phyloP scores from a whole-genome alignment of 2,888 invertebrate species.

The Ennomos erosarius region DNA sequence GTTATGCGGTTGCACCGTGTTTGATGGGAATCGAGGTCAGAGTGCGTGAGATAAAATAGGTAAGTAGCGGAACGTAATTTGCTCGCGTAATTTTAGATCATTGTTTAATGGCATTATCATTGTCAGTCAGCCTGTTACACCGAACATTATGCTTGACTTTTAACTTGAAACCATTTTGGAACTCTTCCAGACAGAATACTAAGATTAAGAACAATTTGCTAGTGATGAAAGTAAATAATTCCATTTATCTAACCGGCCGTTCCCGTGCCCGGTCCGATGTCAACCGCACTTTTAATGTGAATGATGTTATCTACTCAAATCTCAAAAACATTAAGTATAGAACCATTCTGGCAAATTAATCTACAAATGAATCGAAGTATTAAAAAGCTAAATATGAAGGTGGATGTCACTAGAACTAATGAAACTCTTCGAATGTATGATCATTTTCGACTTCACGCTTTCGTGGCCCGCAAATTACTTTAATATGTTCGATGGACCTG shows the following conservation, averaged over 20 bases:
- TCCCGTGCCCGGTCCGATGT: too few relatives aligned
- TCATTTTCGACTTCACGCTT: conserved; percentile 63
- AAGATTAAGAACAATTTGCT: too few relatives aligned
- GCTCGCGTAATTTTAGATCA: conserved; percentile 5
- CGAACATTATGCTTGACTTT: background rate
- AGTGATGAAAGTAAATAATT: too few relatives aligned
- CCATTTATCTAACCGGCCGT: too few relatives aligned
- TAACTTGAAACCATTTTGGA: too few relatives aligned
- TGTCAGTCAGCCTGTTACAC: background rate
- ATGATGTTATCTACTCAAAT: too few relatives aligned
- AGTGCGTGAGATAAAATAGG: conserved; percentile 52
- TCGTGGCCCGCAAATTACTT: conserved; percentile 45
- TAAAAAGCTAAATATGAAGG: conserved; percentile 36
- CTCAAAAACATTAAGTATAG: too few relatives aligned
- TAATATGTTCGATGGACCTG: conserved; percentile 22
- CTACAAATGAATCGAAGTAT: conserved; percentile 6
- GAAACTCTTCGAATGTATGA: conserved; percentile 45
- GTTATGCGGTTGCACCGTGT: conserved; percentile 49
- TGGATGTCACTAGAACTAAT: conserved; percentile 62
- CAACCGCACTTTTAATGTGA: too few relatives aligned
- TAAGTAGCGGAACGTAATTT: conserved; percentile 31
- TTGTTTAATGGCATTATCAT: background rate
- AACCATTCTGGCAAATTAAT: too few relatives aligned
- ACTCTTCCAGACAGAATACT: too few relatives aligned
- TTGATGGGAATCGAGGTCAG: conserved; percentile 52